Evolutionary conservation across 2,888 invertebrate genomes (phyloP), one percentile per base, ranked within the genome.

Genomic region (Lasioglossum oenotherae): DNA sequence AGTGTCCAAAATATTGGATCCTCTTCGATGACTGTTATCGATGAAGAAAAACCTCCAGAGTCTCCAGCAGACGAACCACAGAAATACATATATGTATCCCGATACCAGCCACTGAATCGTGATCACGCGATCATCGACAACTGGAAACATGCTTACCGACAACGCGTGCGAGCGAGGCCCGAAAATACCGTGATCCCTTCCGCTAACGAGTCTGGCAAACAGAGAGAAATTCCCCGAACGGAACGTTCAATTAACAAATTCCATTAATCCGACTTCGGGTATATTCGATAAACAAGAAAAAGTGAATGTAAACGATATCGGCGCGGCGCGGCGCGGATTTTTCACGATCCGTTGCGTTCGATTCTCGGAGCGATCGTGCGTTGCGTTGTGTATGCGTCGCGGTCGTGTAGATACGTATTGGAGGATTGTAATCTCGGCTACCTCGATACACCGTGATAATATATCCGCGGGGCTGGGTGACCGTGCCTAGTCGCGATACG

Each of bases 361-460:
- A 69, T 69, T 76, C 41, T n/a, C 60, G n/a, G 1, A 3, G 23
- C 64, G 46, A 1, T 16, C 10, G 19, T 57, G 12, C 46, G 35
- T 31, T 31, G 31, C 1, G 31, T 31, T 23, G 35, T 19, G 12
- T 19, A 19, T 23, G 19, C 16, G 19, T 44, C 23, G 23, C 1
- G 23, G 19, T 44, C 23, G 23, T 3, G 23, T 53, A 53, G 23
- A 2, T 23, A 16, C n/a, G 16, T 46, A 41, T 60, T 31, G 41
- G 12, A 27, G 76, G 35, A 23, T 75, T 49, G 78, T 80, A 80
- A 89, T 75, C 77, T 76, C 67, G 74, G 73, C 67, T 72, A 49
- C 41, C 74, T 71, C 82, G 85, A 89, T 86, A 88, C 80, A 73
- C 57, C 67, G 67, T n/a, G 81, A 83, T 85, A 89, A 86, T 86